phyloP scores from a whole-genome alignment of 2,888 invertebrate genomes.

The Agrotis clavis region DNA sequence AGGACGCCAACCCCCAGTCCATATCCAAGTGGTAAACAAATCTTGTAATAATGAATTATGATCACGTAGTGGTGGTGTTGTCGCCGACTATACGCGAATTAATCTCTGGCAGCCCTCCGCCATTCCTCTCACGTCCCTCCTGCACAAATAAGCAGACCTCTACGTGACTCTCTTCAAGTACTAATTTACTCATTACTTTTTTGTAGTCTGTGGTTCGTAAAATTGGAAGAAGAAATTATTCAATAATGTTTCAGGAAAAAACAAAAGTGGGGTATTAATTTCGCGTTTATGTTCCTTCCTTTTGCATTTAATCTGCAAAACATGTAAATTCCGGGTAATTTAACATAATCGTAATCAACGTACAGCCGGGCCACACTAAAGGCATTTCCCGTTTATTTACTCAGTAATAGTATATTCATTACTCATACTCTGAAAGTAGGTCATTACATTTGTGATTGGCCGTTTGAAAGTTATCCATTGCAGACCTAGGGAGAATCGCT shows the following conservation, averaged over 20 bases:
- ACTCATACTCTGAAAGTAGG: no score
- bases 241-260: neutral
- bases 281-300: neutral
- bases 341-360: neutral
- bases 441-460: no score
- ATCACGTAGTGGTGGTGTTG: slow-evolving; percentile 62
- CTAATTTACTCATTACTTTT: slow-evolving; percentile 52
- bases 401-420: no score
- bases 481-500: no score
- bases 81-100: slow-evolving; percentile 64
- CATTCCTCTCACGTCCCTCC: slow-evolving; percentile 59
- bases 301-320: neutral
- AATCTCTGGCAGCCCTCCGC: slow-evolving; percentile 50
- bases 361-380: no score
- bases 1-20: slow-evolving; percentile 3
- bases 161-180: slow-evolving; percentile 59
- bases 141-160: slow-evolving; percentile 62
- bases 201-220: slow-evolving; percentile 1
- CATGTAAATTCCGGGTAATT: neutral
- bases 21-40: slow-evolving; percentile 60
- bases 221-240: neutral
- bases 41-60: slow-evolving; percentile 63
- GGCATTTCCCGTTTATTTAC: no score
- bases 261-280: neutral
- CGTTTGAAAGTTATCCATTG: no score